phyloP scores from a whole-genome alignment of 1,140 invertebrate genomes.

The Eriocheir sinensis region DNA sequence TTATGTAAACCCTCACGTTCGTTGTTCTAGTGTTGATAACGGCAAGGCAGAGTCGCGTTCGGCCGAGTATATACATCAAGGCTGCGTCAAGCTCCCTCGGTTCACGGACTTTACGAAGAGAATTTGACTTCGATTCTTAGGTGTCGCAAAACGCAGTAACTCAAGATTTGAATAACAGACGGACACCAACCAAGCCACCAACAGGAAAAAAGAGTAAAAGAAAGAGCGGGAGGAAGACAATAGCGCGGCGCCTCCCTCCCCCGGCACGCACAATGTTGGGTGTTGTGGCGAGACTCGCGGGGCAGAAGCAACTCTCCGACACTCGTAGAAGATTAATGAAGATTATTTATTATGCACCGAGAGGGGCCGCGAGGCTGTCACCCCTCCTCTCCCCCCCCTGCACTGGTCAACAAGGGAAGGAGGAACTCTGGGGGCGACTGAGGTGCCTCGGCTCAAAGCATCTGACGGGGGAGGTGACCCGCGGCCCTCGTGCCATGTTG shows the following conservation, averaged over 20 bases:
- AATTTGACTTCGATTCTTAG: background rate
- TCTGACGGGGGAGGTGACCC: background rate
- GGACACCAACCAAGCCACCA: background rate
- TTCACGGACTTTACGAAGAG: conserved; percentile 19
- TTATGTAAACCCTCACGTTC: background rate
- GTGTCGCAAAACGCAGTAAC: background rate
- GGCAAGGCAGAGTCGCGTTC: background rate
- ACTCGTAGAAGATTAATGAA: conserved; percentile 4
- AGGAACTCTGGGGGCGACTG: background rate
- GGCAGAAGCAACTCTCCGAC: conserved; percentile 11
- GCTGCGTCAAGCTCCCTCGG: no score
- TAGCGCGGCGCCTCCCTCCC: no score
- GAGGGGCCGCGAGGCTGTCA: background rate
- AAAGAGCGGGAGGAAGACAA: no score
- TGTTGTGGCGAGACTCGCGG: no score
- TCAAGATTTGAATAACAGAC: background rate
- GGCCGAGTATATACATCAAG: no score
- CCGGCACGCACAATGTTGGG: no score
- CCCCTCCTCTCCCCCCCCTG: background rate
- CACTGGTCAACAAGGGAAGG: background rate
- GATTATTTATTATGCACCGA: conserved; percentile 45
- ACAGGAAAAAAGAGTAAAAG: background rate
- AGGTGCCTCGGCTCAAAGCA: background rate
- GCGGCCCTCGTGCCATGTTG: background rate
- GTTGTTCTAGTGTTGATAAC: conserved; percentile 23